Base-by-base conservation (phyloP, 2,113 vertebrate genomes). In the Girardinichthys multiradiatus region DNA sequence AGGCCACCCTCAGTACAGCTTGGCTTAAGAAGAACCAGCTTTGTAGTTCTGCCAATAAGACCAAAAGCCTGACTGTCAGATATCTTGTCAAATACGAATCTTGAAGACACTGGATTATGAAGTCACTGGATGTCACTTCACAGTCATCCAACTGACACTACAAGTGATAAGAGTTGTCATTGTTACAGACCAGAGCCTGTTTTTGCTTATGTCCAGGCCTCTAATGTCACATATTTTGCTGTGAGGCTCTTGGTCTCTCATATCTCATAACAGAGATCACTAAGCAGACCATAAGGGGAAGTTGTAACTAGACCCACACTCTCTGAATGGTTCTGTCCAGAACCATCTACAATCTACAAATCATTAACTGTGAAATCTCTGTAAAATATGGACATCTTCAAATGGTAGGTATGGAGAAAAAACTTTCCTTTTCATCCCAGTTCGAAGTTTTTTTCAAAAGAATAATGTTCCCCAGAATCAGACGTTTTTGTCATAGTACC, bases 101-200 rank as follows among this genome's bases (percentile, higher is more conserved):
- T 57, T 39, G 15, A 72, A 64, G 64, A 74, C 35, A 57, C 39
- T 58, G 3, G 77, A 63, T 57, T 65, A 64, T 28, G 13, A 81
- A 75, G 35, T 70, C 63, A 57, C 64, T 79, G 70, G 33, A 26
- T 78, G 83, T 76, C 73, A 70, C 31, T 75, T 72, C 42, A 58
- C 54, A 79, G 51, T 76, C 57, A 35, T 69, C 51, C 63, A 68
- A 67, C 60, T 87, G 70, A 79, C 61, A 59, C 57, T 51, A n/a
- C 57, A 11, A 75, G 80, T 81, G 58, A 83, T 75, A 62, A 51
- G 29, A 28, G 83, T 89, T 33, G 77, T 83, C 77, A 86, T 85
- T 58, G 82, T 73, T 82, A 88, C 72, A 9, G 71, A 27, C 42
- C 42, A 79, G 29, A 37, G 60, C 26, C 51, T 74, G 19, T 64